Evolutionary conservation across 2,888 invertebrate genomes (phyloP).

Genomic region (Gymnocheta viridis): DNA sequence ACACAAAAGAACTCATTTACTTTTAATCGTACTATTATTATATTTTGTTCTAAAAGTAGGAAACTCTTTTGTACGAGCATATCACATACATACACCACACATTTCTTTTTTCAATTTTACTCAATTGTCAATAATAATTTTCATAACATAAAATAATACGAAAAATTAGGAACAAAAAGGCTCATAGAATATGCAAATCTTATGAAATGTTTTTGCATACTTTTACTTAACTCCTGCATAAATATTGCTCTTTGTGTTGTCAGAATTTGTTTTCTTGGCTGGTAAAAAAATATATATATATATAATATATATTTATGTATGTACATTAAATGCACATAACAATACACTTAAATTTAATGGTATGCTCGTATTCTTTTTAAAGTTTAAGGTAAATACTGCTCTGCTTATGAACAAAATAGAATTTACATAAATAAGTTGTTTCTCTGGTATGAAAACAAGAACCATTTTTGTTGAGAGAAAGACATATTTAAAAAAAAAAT

Average conservation of each 20-base stretch:
- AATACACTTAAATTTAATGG: conserved; percentile 31
- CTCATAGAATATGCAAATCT: conserved; percentile 61
- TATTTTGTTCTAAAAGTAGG: background rate
- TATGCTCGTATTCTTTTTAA: conserved; percentile 26
- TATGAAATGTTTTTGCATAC: conserved; percentile 39
- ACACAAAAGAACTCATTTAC: background rate
- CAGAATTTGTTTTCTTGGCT: background rate
- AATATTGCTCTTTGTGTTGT: background rate
- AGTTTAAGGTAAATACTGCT: conserved; percentile 8
- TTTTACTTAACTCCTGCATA: background rate
- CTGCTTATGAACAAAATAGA: conserved; percentile 1
- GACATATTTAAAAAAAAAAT: background rate
- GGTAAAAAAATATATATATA: background rate
- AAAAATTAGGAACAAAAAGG: conserved; percentile 21
- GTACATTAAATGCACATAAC: conserved; percentile 9
- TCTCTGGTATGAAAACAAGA: background rate
- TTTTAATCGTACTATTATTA: background rate
- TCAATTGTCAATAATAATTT: background rate
- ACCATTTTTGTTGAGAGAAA: background rate
- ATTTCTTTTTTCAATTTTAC: background rate
- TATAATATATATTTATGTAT: too few species aligned
- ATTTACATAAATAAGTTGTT: conserved; percentile 17
- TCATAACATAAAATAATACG: conserved; percentile 1
- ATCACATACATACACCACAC: background rate
- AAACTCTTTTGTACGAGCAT: background rate